Conservation (phyloP, 2,888 invertebrate species). For the Drosophila nr. perissopoda region DNA sequence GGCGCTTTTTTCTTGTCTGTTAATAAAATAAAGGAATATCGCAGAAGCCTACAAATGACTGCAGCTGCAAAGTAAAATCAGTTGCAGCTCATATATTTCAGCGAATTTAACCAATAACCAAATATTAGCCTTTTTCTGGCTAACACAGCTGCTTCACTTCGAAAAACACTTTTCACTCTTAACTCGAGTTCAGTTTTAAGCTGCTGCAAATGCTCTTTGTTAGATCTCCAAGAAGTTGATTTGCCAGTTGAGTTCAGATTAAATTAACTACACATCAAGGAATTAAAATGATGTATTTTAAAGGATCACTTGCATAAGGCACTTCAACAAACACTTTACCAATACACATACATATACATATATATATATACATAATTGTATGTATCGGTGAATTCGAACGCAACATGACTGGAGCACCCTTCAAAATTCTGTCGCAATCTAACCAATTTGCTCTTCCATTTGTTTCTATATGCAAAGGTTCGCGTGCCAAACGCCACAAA, state of each 20-base stretch:
- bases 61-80: conserved; percentile 5
- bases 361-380: not conserved
- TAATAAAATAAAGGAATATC: not conserved
- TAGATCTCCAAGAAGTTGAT: not conserved
- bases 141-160: not conserved
- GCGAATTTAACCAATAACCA: conserved; percentile 1
- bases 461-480: conserved; percentile 37
- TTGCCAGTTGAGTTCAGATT: not conserved
- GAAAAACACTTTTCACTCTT: not conserved
- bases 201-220: not conserved
- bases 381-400: not conserved
- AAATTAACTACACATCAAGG: not conserved
- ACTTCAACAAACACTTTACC: conserved; percentile 19
- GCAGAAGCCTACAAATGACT: not conserved
- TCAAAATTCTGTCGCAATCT: conserved; percentile 47
- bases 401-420: conserved; percentile 51
- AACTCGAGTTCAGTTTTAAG: not conserved
- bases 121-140: not conserved
- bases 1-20: conserved; percentile 2
- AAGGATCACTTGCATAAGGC: not conserved
- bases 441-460: conserved; percentile 49
- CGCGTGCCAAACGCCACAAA: conserved; percentile 71
- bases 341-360: not conserved
- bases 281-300: not conserved
- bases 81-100: not conserved